phyloP scores from a whole-genome alignment of 2,888 invertebrate species.

The Villa cingulata region DNA sequence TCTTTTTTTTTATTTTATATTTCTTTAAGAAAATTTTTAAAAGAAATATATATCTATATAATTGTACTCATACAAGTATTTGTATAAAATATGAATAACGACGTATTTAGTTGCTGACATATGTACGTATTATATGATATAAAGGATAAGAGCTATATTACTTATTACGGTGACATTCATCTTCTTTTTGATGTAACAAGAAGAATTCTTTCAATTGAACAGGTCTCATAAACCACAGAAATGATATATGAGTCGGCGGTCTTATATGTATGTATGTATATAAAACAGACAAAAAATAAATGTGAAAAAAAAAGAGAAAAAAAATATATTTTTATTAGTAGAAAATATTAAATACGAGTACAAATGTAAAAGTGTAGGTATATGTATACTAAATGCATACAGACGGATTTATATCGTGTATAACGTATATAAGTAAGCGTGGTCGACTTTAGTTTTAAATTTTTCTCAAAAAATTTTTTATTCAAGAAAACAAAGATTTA shows the following conservation, averaged over 20 bases:
- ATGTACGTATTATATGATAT: no score
- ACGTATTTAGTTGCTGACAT: slow-evolving; percentile 1
- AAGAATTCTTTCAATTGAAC: slow-evolving; percentile 9
- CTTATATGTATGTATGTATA: no score
- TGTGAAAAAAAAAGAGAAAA: neutral
- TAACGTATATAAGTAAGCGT: slow-evolving; percentile 5
- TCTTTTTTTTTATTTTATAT: neutral
- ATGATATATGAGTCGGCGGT: slow-evolving; percentile 7
- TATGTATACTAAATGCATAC: no score
- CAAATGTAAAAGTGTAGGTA: neutral
- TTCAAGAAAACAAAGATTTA: neutral
- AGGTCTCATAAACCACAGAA: slow-evolving; percentile 7
- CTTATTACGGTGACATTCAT: slow-evolving; percentile 6
- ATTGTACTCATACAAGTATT: neutral
- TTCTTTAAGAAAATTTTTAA: neutral
- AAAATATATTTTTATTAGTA: neutral
- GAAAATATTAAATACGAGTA: neutral
- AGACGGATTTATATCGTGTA: no score
- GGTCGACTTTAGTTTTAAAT: neutral
- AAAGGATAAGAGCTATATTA: slow-evolving; percentile 8
- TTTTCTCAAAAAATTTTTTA: neutral
- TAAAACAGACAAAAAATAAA: no score
- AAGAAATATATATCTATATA: neutral
- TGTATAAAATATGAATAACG: no score
- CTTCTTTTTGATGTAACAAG: slow-evolving; percentile 6